Evolutionary conservation across 2,888 invertebrate species (phyloP).

Genomic region (Yponomeuta cagnagella): DNA sequence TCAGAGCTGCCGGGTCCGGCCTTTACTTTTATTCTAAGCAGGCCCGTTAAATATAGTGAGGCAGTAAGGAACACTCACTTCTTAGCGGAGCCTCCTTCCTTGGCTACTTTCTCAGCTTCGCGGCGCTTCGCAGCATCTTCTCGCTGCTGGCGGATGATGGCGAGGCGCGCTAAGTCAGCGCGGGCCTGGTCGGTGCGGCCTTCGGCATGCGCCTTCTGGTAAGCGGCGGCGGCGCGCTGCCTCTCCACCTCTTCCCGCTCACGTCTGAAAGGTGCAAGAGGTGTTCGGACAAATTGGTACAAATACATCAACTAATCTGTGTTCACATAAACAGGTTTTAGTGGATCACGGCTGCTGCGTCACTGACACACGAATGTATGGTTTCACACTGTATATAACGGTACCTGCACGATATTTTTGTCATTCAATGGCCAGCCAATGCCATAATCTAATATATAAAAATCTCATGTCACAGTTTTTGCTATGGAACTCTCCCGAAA

Average conservation of each 20-base stretch:
- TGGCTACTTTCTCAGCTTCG: conserved; percentile 87
- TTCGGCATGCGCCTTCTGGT: conserved; percentile 94
- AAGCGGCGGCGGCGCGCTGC: conserved; percentile 91
- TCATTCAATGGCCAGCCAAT: too few relatives aligned
- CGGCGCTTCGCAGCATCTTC: conserved; percentile 96
- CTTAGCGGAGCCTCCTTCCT: conserved; percentile 53
- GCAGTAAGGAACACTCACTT: conserved; percentile 23
- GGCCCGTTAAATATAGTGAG: conserved; percentile 38
- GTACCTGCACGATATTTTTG: too few relatives aligned
- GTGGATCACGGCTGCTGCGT: too few relatives aligned
- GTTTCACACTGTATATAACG: too few relatives aligned
- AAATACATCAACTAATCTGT: background rate
- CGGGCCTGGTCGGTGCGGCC: conserved; percentile 97
- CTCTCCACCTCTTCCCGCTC: conserved; percentile 94
- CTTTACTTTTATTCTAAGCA: too few relatives aligned
- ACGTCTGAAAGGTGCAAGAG: conserved; percentile 53
- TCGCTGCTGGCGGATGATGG: conserved; percentile 94
- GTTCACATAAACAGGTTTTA: too few relatives aligned
- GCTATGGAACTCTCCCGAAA: too few relatives aligned
- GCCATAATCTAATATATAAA: too few relatives aligned
- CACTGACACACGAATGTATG: too few relatives aligned
- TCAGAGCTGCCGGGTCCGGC: too few relatives aligned
- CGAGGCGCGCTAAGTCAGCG: conserved; percentile 94
- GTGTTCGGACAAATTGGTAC: conserved; percentile 4
- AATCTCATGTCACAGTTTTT: too few relatives aligned